Base-by-base conservation (phyloP, 2,888 invertebrate species). In the Antitype chi region DNA sequence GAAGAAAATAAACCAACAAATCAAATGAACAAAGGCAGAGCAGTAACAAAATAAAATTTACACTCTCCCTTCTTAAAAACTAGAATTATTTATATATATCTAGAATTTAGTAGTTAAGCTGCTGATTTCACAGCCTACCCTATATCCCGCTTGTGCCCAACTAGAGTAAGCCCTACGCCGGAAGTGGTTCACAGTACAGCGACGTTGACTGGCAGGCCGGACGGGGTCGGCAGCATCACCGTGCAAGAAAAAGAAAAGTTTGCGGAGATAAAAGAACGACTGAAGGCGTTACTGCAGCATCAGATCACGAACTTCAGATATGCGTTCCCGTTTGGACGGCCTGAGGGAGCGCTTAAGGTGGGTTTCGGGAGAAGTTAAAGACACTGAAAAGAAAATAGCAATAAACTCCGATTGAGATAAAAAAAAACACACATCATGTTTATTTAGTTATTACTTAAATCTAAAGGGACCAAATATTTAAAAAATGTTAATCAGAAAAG, bases 231-330 rank as follows among this genome's bases (percentile, higher is more conserved):
- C 88, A 99, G 99, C 92, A 99, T 99, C 91, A 99, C 99, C 20
- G 98, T 99, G 91, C 99, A 99, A 94, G 99, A 99, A 95, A 99
- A 99, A 95, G 99, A 99, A 92, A 99, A 99, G 94, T 99, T 99
- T 94, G 99, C 99, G 82, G 99, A 99, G 94, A 99, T 99, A 92
- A 99, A 99, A 95, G 99, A 99, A 92, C 97, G 99, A 83, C 97
- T 99, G 87, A 97, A 99, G 91, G 98, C 98, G 90, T 97, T 99
- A 86, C 97, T 99, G 87, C 99, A 99, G 96, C 98, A 99, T 95
- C 99, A 99, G 97, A 99, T 99, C 91, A 99, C 99, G 47, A 99
- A 99, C 97, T 99, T 99, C 97, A 98, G 99, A 96, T 99, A 98
- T 94, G 99, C 99, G 93, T 99, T 99, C 97, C 99, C 99, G 82